These are phyloP conservation scores for Malurus cyaneus DNA, from an alignment of 2,113 vertebrate species.

Conservation along the genomic window DNA sequence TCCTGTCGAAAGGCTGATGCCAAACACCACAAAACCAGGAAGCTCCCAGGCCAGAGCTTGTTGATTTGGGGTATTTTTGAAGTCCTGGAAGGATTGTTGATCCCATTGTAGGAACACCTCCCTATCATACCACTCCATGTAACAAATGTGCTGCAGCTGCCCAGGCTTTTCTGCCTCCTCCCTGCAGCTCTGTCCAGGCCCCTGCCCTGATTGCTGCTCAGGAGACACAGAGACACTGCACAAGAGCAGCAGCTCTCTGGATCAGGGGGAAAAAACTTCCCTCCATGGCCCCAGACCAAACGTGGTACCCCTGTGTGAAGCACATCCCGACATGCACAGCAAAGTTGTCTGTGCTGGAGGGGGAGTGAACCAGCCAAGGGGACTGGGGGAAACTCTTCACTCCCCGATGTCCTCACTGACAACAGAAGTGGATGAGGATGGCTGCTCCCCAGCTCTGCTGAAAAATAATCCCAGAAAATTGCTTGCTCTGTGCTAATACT, in stretches of 20 bases:
- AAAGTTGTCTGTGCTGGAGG: background rate
- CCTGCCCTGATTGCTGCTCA: background rate
- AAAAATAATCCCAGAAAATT: background rate
- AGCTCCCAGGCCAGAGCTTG: background rate
- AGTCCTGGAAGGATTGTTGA: background rate
- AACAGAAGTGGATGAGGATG: background rate
- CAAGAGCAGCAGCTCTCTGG: background rate
- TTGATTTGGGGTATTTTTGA: background rate
- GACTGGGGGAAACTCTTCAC: background rate
- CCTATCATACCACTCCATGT: too few species aligned
- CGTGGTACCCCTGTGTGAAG: accelerated
- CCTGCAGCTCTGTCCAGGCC: background rate
- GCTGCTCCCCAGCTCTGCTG: background rate
- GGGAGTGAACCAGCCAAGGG: accelerated
- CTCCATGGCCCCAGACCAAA: too few species aligned
- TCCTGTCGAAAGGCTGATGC: background rate
- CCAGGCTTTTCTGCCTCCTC: background rate
- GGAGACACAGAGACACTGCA: background rate
- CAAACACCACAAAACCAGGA: background rate
- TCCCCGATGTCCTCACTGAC: background rate
- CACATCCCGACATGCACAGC: accelerated
- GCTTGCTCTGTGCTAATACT: background rate
- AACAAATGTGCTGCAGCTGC: background rate
- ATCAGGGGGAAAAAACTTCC: background rate
- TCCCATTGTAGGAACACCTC: background rate